Evolutionary conservation across 2,797 vertebrate species (phyloP), one percentile per base, ranked within the genome.

Genomic region (Malurus splendens): DNA sequence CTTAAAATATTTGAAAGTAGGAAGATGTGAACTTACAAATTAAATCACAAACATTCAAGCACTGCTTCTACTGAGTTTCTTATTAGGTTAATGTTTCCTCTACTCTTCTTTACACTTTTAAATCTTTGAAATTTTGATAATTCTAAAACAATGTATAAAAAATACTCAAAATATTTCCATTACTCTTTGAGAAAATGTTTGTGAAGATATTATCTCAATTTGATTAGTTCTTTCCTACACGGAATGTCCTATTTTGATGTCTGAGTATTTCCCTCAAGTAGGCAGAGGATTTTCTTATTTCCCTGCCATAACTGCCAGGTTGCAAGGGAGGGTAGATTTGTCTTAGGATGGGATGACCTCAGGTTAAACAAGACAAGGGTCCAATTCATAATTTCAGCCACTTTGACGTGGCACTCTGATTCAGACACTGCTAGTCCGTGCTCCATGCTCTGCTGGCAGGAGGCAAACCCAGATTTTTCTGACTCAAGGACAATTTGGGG

Each of bases 121-220:
- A 87, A 48, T 78, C 10, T 3, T 48, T 1, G 4, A 32, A 15
- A 30, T 27, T 41, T 52, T 42, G 45, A 38, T 39, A 38, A 16
- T 33, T 56, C 11, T 60, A 16, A 47, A 78, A 4, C 6, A 80
- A 52, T 3, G 5, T 22, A 20, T 4, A 22, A 70, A 52, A 61
- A 57, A 23, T 30, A 42, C 1, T 2, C 5, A 2, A 23, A 51
- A 42, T 0, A 18, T 19, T 59, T 23, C 1, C 10, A 51, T 55
- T 83, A 55, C 74, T 59, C 8, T 60, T 75, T 60, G n/a, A 60
- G 8, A 78, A 89, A 92, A 70, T 39, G 2, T 51, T 55, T 70
- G 9, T n/a, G 42, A 78, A 52, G 1, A 0, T 28, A 4, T 59
- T 41, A 47, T 30, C 16, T 36, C 67, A 45, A 38, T 50, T 61